These are phyloP conservation scores for Prochilodus magdalenae DNA, from an alignment of 2,113 vertebrate species.

Conservation along the genomic window DNA sequence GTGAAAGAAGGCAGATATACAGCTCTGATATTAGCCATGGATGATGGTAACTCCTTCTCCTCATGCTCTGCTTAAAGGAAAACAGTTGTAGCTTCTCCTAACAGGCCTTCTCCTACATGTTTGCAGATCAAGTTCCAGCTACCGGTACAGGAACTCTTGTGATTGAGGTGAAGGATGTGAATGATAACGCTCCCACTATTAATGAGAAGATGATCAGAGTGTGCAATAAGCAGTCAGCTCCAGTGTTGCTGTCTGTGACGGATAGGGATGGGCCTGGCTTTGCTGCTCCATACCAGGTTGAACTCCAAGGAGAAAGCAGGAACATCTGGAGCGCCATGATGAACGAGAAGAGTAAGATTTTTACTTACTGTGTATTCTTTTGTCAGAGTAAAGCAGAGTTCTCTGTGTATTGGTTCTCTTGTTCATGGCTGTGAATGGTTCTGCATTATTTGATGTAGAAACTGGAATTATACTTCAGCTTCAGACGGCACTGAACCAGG, in stretches of 20 bases:
- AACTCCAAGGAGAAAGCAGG: conserved; percentile 62
- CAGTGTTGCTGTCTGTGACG: background rate
- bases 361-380: background rate
- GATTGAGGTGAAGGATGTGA: conserved; percentile 68
- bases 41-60: conserved; percentile 75
- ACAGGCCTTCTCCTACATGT: background rate
- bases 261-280: conserved; percentile 84
- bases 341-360: conserved; percentile 68
- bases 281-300: conserved; percentile 76
- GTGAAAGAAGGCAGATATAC: conserved; percentile 81
- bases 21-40: conserved; percentile 79
- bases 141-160: conserved; percentile 75
- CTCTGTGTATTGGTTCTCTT: no score
- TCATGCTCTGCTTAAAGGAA: background rate
- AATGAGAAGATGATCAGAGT: conserved; percentile 52
- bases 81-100: no score
- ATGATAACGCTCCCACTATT: conserved; percentile 68
- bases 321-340: conserved; percentile 82
- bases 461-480: conserved; percentile 72
- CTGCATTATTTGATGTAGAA: conserved; percentile 49
- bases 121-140: conserved; percentile 61
- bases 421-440: no score
- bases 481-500: conserved; percentile 64
- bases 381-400: no score
- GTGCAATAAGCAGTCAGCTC: conserved; percentile 48